Evolutionary conservation across 1,140 invertebrate genomes (phyloP), one percentile per base, ranked within the genome.

Genomic region (Mactra quadrangularis): DNA sequence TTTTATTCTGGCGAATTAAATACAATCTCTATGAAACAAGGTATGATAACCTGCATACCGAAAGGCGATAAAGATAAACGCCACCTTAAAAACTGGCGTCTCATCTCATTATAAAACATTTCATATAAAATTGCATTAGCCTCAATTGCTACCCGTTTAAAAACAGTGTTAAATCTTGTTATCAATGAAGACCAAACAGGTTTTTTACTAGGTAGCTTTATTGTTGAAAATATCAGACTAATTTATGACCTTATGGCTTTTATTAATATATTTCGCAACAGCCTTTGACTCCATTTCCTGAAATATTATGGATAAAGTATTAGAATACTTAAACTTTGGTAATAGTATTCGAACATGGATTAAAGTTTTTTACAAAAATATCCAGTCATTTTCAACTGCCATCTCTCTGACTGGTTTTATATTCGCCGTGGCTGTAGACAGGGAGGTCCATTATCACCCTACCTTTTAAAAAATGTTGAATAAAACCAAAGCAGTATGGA

Each of bases 191-290:
- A 41, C 15, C 38, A 41, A 41, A 41, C 38, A 7, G 38, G 38
- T 41, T 41, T 41, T 41, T 6, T 41, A 7, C 6, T 7, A 41
- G 38, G 15, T 41, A 41, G 38, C 6, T 41, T 41, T 41, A 41
- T 41, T 41, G 38, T 6, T 7, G 38, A 41, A 15, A 41, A 41
- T 15, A 41, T 15, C 15, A 41, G 38, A 41, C 15, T 41, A 15
- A 7, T 41, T 7, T 41, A 41, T 41, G 38, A 41, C 38, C 6
- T 41, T 7, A 41, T 41, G 38, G 25, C 45, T 84, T 3, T 19
- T 84, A 19, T 45, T 75, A 11, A 64, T 74, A n/a, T 75, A 84
- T 19, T 72, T 81, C 41, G 62, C 33, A 50, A 76, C 57, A 68
- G 77, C 83, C 22, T 82, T 82, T 70, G 70, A 82, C 59, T 50